Percentiles rank a stretch among this genome's conserved stretches.
These are phyloP conservation scores for Argyresthia goedartella DNA, from an alignment of 2,888 invertebrate species.

Conservation along the genomic window DNA sequence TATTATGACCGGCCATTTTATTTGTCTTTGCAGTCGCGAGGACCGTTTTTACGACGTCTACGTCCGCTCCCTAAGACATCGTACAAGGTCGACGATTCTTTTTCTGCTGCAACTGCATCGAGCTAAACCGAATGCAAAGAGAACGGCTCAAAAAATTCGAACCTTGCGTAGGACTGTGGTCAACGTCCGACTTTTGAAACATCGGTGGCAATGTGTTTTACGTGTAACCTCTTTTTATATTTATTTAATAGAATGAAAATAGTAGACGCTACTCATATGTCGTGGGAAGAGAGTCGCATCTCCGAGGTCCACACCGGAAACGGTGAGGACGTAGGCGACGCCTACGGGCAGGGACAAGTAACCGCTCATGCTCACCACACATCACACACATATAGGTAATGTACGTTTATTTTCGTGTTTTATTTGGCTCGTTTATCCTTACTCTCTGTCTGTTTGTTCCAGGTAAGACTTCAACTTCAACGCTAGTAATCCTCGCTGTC, in stretches of 20 bases:
- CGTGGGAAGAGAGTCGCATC: constrained; percentile 34
- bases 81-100: constrained; percentile 48
- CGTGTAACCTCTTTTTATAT: too few relatives aligned
- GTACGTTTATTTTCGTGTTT: constrained; percentile 22
- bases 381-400: constrained; percentile 40
- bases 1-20: constrained; percentile 48
- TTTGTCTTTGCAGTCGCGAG: constrained; percentile 50
- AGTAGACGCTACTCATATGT: constrained; percentile 9
- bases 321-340: constrained; percentile 54
- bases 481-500: not conserved
- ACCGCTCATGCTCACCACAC: constrained; percentile 42
- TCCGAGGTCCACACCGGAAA: constrained; percentile 45
- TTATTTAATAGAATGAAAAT: too few relatives aligned
- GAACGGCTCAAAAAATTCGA: not conserved
- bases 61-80: constrained; percentile 55
- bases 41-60: constrained; percentile 56
- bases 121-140: not conserved
- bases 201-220: not conserved
- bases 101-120: constrained; percentile 16
- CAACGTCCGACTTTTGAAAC: not conserved
- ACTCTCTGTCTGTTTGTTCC: constrained; percentile 28
- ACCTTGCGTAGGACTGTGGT: not conserved
- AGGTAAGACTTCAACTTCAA: constrained; percentile 32
- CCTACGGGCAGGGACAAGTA: constrained; percentile 41
- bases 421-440: constrained; percentile 19